Evolutionary conservation across 2,113 vertebrate species (phyloP), one percentile per base, ranked within the genome.

Genomic region (Grammomys dolichurus): DNA sequence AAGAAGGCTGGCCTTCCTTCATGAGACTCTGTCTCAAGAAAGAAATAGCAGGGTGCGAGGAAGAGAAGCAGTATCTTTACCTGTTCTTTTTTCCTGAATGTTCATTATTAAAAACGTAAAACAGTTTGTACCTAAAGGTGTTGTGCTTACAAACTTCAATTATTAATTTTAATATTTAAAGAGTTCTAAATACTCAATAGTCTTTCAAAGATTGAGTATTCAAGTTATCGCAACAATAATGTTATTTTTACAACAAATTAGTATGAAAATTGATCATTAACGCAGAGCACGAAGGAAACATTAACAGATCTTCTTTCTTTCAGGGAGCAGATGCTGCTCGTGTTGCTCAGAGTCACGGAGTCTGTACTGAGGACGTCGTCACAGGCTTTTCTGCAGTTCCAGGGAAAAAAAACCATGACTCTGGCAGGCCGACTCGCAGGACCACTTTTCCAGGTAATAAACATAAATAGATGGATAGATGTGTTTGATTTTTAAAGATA

Each of bases 321-420:
- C 98, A 99, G 99, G 99, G 99, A 99, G 98, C 99, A 99, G 98
- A 99, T 99, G 98, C 98, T 99, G 65, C 98, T 99, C 97, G 99
- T 99, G 93, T 98, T 99, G 97, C 99, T 99, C 96, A 99, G 99
- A 97, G 99, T 99, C 97, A 99, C 99, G 0, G 99, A 99, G 98
- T 99, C 99, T 14, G 99, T 99, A 93, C 99, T 99, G 99, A 99
- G 99, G 98, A 99, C 99, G 97, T 99, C 99, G 95, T 99, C 99
- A 51, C 99, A 99, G 97, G 99, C 99, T 98, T 99, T 99, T 95
- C 98, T 98, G 26, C 99, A 99, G 97, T 99, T 99, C 97, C 99
- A 99, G 92, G 99, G 99, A 98, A 99, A 99, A 98, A 99, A 99
- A 99, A 99, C 97, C 97, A 99, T 98, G 97, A 99, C 99, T 3